A percentile compares a stretch with the other conserved stretches of the same genome.
These are phyloP conservation scores for Leptinotarsa haldemani DNA, from an alignment of 2,888 invertebrate genomes.

Conservation along the genomic window DNA sequence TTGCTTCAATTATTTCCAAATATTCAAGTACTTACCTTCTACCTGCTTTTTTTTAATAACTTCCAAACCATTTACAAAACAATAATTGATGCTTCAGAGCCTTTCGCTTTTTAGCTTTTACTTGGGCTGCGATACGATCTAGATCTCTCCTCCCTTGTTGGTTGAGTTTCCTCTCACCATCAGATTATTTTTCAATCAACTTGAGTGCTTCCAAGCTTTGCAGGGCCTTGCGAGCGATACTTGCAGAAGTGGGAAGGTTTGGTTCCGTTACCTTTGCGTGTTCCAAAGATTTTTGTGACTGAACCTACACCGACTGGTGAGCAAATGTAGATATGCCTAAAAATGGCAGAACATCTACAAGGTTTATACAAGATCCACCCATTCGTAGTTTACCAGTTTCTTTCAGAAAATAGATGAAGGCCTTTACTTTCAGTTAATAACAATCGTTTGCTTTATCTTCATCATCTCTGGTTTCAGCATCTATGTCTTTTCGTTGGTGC, in stretches of 20 bases:
- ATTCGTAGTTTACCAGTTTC: conserved; percentile 94
- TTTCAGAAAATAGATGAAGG: conserved; percentile 74
- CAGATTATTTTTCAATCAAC: conserved; percentile 91
- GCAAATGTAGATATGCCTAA: conserved; percentile 95
- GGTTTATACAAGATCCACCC: conserved; percentile 97
- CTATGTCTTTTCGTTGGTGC: too few species aligned
- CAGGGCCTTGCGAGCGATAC: conserved; percentile 91
- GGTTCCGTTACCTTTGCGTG: conserved; percentile 95
- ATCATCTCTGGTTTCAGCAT: too few species aligned
- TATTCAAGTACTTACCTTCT: too few species aligned
- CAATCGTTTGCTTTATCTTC: too few species aligned
- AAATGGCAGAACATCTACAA: conserved; percentile 91
- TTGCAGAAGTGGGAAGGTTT: conserved; percentile 94
- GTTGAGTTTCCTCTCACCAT: conserved; percentile 90
- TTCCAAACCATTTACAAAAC: conserved; percentile 51
- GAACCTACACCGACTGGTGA: conserved; percentile 96
- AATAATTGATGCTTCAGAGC: conserved; percentile 57
- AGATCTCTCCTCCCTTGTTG: conserved; percentile 94
- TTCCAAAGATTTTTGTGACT: conserved; percentile 96
- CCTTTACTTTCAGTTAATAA: too few species aligned
- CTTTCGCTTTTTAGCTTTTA: conserved; percentile 72
- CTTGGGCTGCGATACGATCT: conserved; percentile 97
- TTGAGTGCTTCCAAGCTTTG: conserved; percentile 92
- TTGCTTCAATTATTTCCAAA: too few species aligned
- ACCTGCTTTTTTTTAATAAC: conserved; percentile 38